phyloP scores from a whole-genome alignment of 2,797 vertebrate species.

The Sebastes aleutianus region DNA sequence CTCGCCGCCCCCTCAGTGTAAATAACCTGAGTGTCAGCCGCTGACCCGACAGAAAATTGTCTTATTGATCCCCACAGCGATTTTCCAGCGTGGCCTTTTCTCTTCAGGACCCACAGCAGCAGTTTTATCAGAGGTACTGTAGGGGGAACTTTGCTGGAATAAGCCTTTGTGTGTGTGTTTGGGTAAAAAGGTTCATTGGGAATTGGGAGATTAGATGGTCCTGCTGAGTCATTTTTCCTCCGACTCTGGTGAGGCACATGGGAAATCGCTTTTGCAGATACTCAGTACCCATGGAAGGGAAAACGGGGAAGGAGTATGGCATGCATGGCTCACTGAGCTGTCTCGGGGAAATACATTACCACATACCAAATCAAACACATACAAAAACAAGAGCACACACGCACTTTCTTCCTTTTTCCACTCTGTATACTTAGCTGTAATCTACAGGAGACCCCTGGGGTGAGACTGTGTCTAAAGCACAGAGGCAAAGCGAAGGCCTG shows the following conservation, averaged over 20 bases:
- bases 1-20: conserved; percentile 45
- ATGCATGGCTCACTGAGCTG: neutral
- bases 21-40: conserved; percentile 70
- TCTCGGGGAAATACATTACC: conserved; percentile 21
- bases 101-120: conserved; percentile 29
- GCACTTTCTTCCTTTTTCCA: neutral
- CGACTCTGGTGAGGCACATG: conserved; percentile 25
- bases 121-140: conserved; percentile 39
- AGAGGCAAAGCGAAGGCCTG: conserved; percentile 19
- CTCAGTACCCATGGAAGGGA: conserved; percentile 30
- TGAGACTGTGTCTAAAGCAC: conserved; percentile 5
- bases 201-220: conserved; percentile 50
- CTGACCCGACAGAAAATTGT: conserved; percentile 74
- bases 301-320: conserved; percentile 8
- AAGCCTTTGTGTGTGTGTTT: conserved; percentile 1
- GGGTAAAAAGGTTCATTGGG: conserved; percentile 20
- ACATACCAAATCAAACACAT: conserved; percentile 1
- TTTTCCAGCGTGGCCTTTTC: conserved; percentile 54
- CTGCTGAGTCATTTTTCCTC: conserved; percentile 55
- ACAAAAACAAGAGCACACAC: neutral
- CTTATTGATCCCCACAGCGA: conserved; percentile 74
- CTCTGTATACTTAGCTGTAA: conserved; percentile 42
- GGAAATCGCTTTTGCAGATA: conserved; percentile 47
- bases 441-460: conserved; percentile 42
- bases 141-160: conserved; percentile 14